Evolutionary conservation across 2,797 vertebrate species (phyloP).

Genomic region (Hemitrygon akajei): DNA sequence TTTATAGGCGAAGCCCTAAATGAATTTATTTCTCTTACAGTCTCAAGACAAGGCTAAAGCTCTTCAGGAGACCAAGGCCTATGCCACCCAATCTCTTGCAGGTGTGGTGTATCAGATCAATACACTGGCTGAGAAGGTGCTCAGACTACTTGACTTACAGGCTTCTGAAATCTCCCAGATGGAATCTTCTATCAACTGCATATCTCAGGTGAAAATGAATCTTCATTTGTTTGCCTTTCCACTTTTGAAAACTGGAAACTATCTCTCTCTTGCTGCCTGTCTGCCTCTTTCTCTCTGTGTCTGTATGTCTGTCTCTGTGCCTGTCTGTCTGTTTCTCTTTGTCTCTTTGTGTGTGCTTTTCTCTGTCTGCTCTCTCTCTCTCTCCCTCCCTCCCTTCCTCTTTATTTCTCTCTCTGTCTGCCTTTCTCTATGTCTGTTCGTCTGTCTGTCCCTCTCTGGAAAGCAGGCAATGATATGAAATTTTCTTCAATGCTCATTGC

Average conservation of each 20-base stretch:
- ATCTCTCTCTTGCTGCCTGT: no score
- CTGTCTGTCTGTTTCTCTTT: no score
- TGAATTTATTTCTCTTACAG: conserved; percentile 49
- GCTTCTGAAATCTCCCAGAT: conserved; percentile 59
- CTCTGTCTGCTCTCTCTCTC: no score
- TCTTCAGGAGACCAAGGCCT: conserved; percentile 75
- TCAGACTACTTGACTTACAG: conserved; percentile 74
- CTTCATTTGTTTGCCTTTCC: background rate
- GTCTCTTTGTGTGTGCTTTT: no score
- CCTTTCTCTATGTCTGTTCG: no score
- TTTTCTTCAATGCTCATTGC: background rate
- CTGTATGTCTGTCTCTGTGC: no score
- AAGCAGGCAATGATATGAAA: background rate
- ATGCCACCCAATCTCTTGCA: conserved; percentile 80
- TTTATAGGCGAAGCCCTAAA: background rate
- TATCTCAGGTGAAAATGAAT: conserved; percentile 63
- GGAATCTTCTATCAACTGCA: conserved; percentile 65
- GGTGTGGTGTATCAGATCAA: conserved; percentile 83
- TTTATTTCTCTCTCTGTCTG: no score
- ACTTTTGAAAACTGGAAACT: no score
- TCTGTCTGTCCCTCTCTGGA: no score
- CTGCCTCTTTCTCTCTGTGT: no score
- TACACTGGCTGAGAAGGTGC: conserved; percentile 63
- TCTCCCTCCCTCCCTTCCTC: no score
- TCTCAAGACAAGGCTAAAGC: conserved; percentile 67